Evolutionary conservation across 2,888 invertebrate genomes (phyloP).

Genomic region (Leptinotarsa peninsularis): DNA sequence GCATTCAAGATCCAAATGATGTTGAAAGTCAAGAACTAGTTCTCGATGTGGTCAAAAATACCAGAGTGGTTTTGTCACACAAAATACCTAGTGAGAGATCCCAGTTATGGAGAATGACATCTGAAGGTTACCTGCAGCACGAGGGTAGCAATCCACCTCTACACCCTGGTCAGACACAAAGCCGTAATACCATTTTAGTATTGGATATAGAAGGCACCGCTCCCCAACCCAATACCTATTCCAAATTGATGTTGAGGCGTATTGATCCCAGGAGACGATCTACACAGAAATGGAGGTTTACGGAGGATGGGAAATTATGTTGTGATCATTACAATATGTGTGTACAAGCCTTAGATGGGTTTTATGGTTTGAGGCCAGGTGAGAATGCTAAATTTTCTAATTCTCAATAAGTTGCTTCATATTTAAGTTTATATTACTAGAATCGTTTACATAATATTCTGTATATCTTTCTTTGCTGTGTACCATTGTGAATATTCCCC

Average conservation of each 20-base stretch:
- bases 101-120: slow-evolving; percentile 95
- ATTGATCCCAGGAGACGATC: slow-evolving; percentile 85
- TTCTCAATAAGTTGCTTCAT: not conserved
- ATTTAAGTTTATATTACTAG: no score
- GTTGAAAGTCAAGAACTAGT: slow-evolving; percentile 83
- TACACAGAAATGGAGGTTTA: slow-evolving; percentile 95
- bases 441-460: not conserved
- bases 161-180: slow-evolving; percentile 59
- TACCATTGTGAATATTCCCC: no score
- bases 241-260: slow-evolving; percentile 83
- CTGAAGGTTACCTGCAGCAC: slow-evolving; percentile 89
- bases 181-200: slow-evolving; percentile 70
- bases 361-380: slow-evolving; percentile 69
- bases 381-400: slow-evolving; percentile 34
- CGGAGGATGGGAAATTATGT: slow-evolving; percentile 84
- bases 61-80: slow-evolving; percentile 76
- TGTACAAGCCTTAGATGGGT: slow-evolving; percentile 80
- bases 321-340: slow-evolving; percentile 91
- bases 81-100: slow-evolving; percentile 80
- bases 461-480: no score
- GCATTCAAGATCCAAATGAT: slow-evolving; percentile 65
- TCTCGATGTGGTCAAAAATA: slow-evolving; percentile 78
- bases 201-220: slow-evolving; percentile 85
- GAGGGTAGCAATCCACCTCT: slow-evolving; percentile 85
- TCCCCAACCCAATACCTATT: slow-evolving; percentile 83